Evolutionary conservation across 2,113 vertebrate species (phyloP).

Genomic region (Toxostoma redivivum): DNA sequence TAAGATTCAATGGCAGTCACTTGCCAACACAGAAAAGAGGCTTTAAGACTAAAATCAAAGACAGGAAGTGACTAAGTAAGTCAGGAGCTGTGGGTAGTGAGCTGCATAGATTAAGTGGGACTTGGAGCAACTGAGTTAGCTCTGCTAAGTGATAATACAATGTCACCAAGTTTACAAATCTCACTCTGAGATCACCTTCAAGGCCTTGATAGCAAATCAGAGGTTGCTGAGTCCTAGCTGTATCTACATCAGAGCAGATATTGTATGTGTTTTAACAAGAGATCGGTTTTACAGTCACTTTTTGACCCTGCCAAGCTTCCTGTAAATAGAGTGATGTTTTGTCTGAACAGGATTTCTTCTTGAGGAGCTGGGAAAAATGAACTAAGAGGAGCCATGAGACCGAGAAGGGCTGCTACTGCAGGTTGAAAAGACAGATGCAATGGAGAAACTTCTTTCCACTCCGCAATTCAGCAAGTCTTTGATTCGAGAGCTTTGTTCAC

Average conservation of each 20-base stretch:
- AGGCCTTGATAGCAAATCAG: conserved; percentile 1
- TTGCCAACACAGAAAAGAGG: not conserved
- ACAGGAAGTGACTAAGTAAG: conserved; percentile 48
- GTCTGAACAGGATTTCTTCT: conserved; percentile 16
- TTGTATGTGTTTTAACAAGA: not conserved
- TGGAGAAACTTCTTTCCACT: conserved; percentile 2
- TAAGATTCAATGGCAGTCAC: conserved; percentile 41
- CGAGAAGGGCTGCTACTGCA: not conserved
- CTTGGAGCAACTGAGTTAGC: conserved; percentile 16
- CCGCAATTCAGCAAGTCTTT: not conserved
- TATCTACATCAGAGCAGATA: conserved; percentile 17
- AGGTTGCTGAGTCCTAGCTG: not conserved
- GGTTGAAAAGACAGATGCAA: not conserved
- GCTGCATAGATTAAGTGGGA: not conserved
- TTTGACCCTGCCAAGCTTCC: conserved; percentile 40
- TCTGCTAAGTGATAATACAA: conserved; percentile 21
- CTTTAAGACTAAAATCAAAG: conserved; percentile 24
- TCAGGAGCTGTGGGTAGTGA: conserved; percentile 7
- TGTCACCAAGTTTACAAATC: conserved; percentile 8
- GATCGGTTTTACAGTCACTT: not conserved
- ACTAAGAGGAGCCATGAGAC: not conserved
- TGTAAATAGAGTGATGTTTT: not conserved
- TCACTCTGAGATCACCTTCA: conserved; percentile 44
- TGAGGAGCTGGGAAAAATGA: conserved; percentile 1
- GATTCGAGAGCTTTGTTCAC: conserved; percentile 23